Percentiles rank a stretch among this genome's conserved stretches.
Conservation (phyloP, 2,797 vertebrate species). For the Macroramphosus scolopax region DNA sequence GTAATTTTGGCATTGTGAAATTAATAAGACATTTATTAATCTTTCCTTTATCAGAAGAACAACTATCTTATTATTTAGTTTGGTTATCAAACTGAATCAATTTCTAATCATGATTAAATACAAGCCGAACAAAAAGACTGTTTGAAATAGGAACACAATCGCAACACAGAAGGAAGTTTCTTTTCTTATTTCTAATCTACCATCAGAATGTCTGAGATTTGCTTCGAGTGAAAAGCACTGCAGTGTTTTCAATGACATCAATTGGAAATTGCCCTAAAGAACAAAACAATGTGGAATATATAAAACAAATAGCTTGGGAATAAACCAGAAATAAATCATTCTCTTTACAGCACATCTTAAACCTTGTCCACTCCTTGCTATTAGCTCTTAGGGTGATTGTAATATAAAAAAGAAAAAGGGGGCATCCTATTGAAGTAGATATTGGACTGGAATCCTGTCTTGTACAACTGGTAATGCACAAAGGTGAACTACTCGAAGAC, state of each 20-base stretch:
- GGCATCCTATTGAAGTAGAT: conserved; percentile 65
- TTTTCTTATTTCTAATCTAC: no score
- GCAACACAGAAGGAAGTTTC: no score
- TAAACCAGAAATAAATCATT: no score
- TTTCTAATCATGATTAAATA: no score
- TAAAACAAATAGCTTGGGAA: neutral
- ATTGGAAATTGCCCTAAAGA: conserved; percentile 2
- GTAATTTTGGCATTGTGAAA: neutral
- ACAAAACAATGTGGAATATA: conserved; percentile 16
- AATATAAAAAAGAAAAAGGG: conserved; percentile 52
- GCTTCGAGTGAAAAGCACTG: conserved; percentile 4
- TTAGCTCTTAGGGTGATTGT: conserved; percentile 43
- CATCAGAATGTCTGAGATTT: neutral
- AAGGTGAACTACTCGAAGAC: conserved; percentile 27
- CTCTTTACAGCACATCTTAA: conserved; percentile 5
- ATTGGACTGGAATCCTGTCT: conserved; percentile 43
- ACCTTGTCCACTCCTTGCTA: conserved; percentile 9
- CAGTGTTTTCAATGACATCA: neutral
- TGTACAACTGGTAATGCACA: conserved; percentile 14
- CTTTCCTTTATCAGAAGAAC: no score
- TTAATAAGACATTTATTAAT: neutral
- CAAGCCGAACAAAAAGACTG: no score
- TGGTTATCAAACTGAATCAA: no score
- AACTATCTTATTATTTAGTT: no score
- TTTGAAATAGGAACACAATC: no score